These are phyloP conservation scores for Paramisgurnus dabryanus DNA, from an alignment of 2,113 vertebrate species.

Conservation along the genomic window DNA sequence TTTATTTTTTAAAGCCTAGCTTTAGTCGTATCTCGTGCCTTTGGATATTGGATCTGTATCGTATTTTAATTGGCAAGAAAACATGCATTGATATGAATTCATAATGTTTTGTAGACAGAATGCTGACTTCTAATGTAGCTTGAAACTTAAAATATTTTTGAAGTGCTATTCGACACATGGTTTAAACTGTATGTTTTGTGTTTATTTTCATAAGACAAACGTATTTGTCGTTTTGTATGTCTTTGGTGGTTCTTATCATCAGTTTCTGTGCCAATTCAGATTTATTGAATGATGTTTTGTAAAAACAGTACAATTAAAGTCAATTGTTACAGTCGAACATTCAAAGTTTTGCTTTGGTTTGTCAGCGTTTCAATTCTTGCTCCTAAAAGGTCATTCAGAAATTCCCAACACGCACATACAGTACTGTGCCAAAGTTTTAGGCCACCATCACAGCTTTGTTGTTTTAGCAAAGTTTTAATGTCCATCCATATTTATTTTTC, in stretches of 20 bases:
- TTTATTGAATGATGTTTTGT: slow-evolving; percentile 60
- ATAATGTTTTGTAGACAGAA: slow-evolving; percentile 60
- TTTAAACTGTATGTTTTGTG: slow-evolving; percentile 54
- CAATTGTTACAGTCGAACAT: slow-evolving; percentile 48
- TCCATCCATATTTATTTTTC: too few relatives aligned
- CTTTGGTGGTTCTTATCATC: slow-evolving; percentile 54
- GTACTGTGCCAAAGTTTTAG: too few relatives aligned
- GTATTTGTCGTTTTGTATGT: slow-evolving; percentile 59
- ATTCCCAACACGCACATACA: neutral
- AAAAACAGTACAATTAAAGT: slow-evolving; percentile 53
- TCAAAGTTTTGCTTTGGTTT: slow-evolving; percentile 13
- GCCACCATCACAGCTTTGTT: too few relatives aligned
- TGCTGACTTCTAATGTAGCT: slow-evolving; percentile 60
- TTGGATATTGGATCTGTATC: slow-evolving; percentile 66
- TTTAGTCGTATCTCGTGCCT: slow-evolving; percentile 64
- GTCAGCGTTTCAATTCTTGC: slow-evolving; percentile 4
- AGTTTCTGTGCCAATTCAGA: slow-evolving; percentile 52
- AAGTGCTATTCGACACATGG: slow-evolving; percentile 55
- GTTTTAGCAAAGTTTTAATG: too few relatives aligned
- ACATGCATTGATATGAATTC: slow-evolving; percentile 56
- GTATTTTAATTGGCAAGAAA: slow-evolving; percentile 61
- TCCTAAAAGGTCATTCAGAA: neutral
- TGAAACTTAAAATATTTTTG: slow-evolving; percentile 57
- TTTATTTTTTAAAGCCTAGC: slow-evolving; percentile 52
- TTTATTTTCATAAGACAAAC: slow-evolving; percentile 61